phyloP scores from a whole-genome alignment of 2,888 invertebrate genomes.

The Leptogaster cylindrica region DNA sequence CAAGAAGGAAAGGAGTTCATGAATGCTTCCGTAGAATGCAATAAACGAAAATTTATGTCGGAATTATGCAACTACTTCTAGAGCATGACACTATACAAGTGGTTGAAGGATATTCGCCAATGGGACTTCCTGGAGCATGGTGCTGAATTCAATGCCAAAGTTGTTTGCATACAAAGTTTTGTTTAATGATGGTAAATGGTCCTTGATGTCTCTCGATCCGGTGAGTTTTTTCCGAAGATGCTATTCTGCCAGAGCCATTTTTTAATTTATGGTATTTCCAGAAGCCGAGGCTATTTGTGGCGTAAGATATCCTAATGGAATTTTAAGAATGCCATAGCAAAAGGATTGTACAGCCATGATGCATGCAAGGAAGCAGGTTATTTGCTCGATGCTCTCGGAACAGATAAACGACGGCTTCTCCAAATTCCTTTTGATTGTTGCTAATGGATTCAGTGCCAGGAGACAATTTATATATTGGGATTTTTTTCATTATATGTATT shows the following conservation, averaged over 20 bases:
- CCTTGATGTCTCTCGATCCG: conserved; percentile 41
- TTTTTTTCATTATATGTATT: too few species aligned
- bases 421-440: too few species aligned
- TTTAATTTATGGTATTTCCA: conserved; percentile 30
- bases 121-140: conserved; percentile 6
- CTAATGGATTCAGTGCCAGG: too few species aligned
- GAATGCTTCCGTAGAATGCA: conserved; percentile 45
- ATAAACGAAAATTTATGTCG: conserved; percentile 46
- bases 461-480: too few species aligned
- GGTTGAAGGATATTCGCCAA: conserved; percentile 13
- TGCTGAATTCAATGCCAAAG: conserved; percentile 45
- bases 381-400: too few species aligned
- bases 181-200: conserved; percentile 45
- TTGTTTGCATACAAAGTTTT: conserved; percentile 46
- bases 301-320: conserved; percentile 33
- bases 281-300: background rate
- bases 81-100: conserved; percentile 22
- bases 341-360: too few species aligned
- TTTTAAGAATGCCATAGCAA: conserved; percentile 34
- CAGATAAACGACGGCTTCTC: too few species aligned
- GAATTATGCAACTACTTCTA: conserved; percentile 44
- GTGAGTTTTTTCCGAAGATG: conserved; percentile 32
- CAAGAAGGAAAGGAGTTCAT: conserved; percentile 26
- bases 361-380: too few species aligned
- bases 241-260: conserved; percentile 23